Evolutionary conservation across 1,140 invertebrate genomes (phyloP).

Genomic region (Holcopasites calliopsidis): DNA sequence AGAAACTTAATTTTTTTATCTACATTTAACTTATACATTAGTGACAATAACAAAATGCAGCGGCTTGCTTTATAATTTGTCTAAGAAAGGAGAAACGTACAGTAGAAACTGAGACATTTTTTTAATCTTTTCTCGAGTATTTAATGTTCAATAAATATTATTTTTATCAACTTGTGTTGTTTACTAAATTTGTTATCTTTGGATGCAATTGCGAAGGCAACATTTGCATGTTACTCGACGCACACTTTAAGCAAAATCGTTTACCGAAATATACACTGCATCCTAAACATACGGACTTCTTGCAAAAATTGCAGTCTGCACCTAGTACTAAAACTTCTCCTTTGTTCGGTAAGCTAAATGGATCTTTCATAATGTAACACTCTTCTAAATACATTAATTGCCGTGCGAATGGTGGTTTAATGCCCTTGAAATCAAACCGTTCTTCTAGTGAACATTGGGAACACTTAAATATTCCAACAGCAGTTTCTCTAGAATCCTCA

Average conservation of each 20-base stretch:
- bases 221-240: slow-evolving; percentile 79
- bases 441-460: slow-evolving; percentile 83
- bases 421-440: slow-evolving; percentile 87
- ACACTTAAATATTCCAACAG: slow-evolving; percentile 82
- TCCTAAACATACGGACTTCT: slow-evolving; percentile 85
- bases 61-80: no score
- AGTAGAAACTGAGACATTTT: no score
- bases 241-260: slow-evolving; percentile 87
- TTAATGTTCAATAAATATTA: slow-evolving; percentile 15
- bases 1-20: neutral
- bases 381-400: slow-evolving; percentile 83
- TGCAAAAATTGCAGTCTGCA: slow-evolving; percentile 86
- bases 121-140: no score
- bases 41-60: neutral
- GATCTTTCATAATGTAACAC: slow-evolving; percentile 90
- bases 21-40: neutral
- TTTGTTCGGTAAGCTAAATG: slow-evolving; percentile 85
- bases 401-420: slow-evolving; percentile 84
- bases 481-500: slow-evolving; percentile 48
- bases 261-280: slow-evolving; percentile 91
- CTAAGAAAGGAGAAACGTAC: slow-evolving; percentile 25
- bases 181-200: slow-evolving; percentile 66
- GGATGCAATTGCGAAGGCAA: slow-evolving; percentile 84
- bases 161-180: slow-evolving; percentile 29
- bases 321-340: slow-evolving; percentile 87